A percentile compares a stretch with the other conserved stretches of the same genome.
These are phyloP conservation scores for Phaetusa simplex DNA, from an alignment of 2,113 vertebrate genomes.

Conservation along the genomic window DNA sequence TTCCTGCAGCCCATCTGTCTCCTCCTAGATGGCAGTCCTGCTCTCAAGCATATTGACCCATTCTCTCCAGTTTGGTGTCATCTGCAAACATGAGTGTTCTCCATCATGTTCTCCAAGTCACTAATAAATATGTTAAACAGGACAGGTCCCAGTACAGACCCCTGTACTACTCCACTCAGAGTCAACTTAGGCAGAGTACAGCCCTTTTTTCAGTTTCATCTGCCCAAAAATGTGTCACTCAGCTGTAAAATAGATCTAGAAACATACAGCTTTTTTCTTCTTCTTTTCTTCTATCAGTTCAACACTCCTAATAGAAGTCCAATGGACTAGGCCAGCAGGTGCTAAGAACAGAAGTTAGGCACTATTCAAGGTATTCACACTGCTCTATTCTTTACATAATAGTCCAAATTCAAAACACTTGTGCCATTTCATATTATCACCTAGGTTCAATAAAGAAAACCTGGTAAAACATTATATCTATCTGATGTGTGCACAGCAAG, in stretches of 20 bases:
- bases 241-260: neutral
- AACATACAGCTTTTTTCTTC: rapidly evolving
- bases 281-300: neutral
- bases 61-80: neutral
- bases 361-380: neutral
- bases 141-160: neutral
- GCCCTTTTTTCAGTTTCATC: neutral
- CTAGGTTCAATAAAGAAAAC: neutral
- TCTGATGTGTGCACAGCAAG: neutral
- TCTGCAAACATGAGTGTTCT: neutral
- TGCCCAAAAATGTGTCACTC: neutral
- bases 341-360: neutral
- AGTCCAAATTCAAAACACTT: neutral
- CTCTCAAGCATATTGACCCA: neutral
- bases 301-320: neutral
- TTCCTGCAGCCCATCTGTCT: neutral
- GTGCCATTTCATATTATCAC: neutral
- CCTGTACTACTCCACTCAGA: neutral
- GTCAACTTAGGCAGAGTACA: neutral
- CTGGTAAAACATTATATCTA: neutral
- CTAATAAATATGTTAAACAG: neutral
- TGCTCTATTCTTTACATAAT: neutral
- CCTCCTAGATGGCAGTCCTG: neutral
- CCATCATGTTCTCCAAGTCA: neutral
- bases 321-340: neutral